Base-by-base conservation (phyloP, 2,888 invertebrate genomes). In the Cistogaster globosa region DNA sequence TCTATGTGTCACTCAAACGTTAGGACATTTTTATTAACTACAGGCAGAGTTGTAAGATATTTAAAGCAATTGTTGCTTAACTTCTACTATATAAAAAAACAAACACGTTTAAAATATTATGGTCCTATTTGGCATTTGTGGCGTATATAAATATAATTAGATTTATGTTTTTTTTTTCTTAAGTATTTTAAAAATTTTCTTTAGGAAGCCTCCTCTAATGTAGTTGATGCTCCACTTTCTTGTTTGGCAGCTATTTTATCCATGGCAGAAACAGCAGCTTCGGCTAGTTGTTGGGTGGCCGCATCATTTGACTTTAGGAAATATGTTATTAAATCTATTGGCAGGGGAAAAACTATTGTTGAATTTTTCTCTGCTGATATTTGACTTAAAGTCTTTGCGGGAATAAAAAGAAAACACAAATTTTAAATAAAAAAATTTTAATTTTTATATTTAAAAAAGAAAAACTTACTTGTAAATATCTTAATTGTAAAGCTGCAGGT, bases 351-450 rank as follows among this genome's bases (percentile, higher is more conserved):
- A 60, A 99, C 97, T 90, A 99, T 99, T 4, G 98, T 99, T 5
- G 98, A 98, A 92, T 98, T 98, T 94, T 98, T 98, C 94, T 99
- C 98, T 18, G 98, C 97, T 42, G 98, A 98, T 91, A 98, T 98
- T 81, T 98, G 97, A 93, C 97, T 98, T 90, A 99, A 93, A 0
- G 99, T 98, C 96, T 99, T 95, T 12, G 42, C 45, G 14, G n/a
- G 38, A 32, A 32, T 32, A 32, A 32, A 42, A 12, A 12, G 42
- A 45, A 74, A 53, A 18, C 11, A 3, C 14, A 58, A 18, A 14
- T 32, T 12, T 12, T 36, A 26, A 26, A 3, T 18, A 18, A 20
- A 9, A 8, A 60, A 48, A 2, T n/a, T 48, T 14, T 6, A 5
- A 16, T 16, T 6, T 48, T 48, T 16, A 48, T 48, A 14, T 48